Evolutionary conservation across 37 sponge, comb jelly and placozoan genomes (phyloP), one percentile per base, ranked within the genome.

Genomic region (Ephydatia muelleri): DNA sequence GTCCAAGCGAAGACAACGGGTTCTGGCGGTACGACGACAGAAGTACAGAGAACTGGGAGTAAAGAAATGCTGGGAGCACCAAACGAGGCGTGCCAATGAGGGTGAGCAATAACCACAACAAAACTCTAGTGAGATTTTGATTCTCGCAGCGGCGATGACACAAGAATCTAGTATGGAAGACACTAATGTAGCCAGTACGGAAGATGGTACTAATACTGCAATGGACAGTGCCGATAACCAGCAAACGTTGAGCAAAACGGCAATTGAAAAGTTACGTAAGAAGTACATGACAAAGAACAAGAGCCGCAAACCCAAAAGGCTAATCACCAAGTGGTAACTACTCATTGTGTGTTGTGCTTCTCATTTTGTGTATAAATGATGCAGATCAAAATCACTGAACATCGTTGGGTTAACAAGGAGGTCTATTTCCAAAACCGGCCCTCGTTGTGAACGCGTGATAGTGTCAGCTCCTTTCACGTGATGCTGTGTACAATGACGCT

Each of bases 1-100:
- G 2, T 95, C 95, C 0, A 95, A 95, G 68, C 78, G 90, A 33
- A 89, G 80, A 69, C 93, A 92, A 80, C 68, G 64, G 40, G 80
- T 83, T 21, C 40, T 79, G 25, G 67, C 82, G 3, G 80, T 87
- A 0, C 83, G 86, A 27, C 86, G 93, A 38, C 40, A 80, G 29
- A 95, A 89, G 70, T 92, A 71, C 68, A 27, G 47, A 31, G 91
- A 89, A 75, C 79, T 29, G 32, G 95, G 92, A 39, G 84, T 65
- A 68, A 38, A 84, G 79, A 90, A 90, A 65, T 72, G 73, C 5
- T 88, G 85, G 91, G 85, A 84, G 49, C 87, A 82, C 25, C 76
- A 87, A 34, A 66, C 48, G 28, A 28, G 32, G 70, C 86, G 82
- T 69, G 78, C 64, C 16, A 49, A 49, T 65, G 67, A 28, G 38